Percentiles rank a stretch among this genome's conserved stretches.
phyloP scores from a whole-genome alignment of 2,113 vertebrate species.

The Panthera uncia region DNA sequence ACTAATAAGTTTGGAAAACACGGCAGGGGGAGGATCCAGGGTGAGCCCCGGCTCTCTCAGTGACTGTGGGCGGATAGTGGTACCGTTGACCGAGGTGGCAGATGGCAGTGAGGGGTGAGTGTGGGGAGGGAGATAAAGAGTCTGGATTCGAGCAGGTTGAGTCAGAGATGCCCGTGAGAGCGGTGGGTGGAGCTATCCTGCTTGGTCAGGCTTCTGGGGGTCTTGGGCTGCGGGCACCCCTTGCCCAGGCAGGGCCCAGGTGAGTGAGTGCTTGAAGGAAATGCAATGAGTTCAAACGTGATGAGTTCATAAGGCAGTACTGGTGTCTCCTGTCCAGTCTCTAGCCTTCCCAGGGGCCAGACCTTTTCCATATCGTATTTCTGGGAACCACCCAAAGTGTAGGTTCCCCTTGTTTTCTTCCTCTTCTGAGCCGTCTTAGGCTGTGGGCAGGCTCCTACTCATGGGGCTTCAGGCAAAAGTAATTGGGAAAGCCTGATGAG shows the following conservation, averaged over 20 bases:
- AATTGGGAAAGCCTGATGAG: background rate
- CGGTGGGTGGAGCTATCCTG: background rate
- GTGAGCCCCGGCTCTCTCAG: background rate
- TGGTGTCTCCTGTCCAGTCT: background rate
- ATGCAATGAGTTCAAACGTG: background rate
- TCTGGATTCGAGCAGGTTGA: background rate
- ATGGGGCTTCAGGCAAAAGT: accelerated
- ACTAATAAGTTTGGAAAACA: background rate
- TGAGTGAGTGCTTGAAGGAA: background rate
- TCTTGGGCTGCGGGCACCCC: background rate
- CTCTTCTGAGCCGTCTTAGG: background rate
- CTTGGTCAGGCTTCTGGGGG: background rate
- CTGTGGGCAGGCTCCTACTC: background rate
- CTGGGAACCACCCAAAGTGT: background rate
- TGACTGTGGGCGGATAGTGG: background rate
- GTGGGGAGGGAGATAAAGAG: background rate
- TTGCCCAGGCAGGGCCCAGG: background rate
- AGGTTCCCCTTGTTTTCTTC: background rate
- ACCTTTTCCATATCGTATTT: background rate
- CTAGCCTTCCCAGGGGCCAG: background rate
- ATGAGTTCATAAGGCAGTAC: no score
- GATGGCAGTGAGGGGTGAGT: background rate
- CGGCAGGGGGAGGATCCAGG: background rate
- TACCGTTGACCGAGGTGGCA: background rate
- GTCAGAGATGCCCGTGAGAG: background rate